A percentile compares a stretch with the other conserved stretches of the same genome.
Evolutionary conservation across 2,797 vertebrate genomes (phyloP).

Genomic region (Enteromius paludinosus): DNA sequence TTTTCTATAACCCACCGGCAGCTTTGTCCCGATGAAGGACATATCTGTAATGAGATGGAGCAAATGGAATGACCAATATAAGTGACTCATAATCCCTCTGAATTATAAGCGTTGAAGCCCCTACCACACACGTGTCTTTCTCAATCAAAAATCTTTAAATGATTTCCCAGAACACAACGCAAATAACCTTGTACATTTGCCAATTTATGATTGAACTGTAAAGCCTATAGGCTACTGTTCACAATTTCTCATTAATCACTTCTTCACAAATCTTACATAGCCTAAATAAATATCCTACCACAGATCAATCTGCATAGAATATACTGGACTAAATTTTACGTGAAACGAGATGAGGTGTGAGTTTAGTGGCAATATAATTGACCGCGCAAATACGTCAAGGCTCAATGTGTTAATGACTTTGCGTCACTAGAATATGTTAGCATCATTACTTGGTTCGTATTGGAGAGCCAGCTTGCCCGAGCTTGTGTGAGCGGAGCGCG

Average conservation of each 20-base stretch:
- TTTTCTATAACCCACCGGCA: neutral
- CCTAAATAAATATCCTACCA: neutral
- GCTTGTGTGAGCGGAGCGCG: conserved; percentile 26
- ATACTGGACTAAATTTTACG: neutral
- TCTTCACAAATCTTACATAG: neutral
- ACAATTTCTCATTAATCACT: neutral
- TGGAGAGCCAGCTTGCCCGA: neutral
- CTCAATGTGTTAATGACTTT: conserved; percentile 30
- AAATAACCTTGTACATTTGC: neutral
- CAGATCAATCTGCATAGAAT: neutral
- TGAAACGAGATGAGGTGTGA: neutral
- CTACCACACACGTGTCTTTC: neutral
- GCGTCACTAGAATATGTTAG: conserved; percentile 37
- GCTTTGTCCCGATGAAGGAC: conserved; percentile 27
- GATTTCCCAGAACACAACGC: neutral
- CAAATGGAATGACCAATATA: conserved; percentile 2
- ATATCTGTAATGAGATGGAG: conserved; percentile 36
- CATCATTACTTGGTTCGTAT: conserved; percentile 12
- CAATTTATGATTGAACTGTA: neutral
- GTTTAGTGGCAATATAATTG: neutral
- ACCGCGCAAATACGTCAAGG: conserved; percentile 25
- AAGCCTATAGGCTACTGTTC: neutral
- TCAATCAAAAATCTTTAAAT: neutral
- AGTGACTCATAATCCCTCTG: conserved; percentile 32
- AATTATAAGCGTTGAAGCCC: neutral